Evolutionary conservation across 2,113 vertebrate genomes (phyloP), one percentile per base, ranked within the genome.

Genomic region (Gavialis gangeticus): DNA sequence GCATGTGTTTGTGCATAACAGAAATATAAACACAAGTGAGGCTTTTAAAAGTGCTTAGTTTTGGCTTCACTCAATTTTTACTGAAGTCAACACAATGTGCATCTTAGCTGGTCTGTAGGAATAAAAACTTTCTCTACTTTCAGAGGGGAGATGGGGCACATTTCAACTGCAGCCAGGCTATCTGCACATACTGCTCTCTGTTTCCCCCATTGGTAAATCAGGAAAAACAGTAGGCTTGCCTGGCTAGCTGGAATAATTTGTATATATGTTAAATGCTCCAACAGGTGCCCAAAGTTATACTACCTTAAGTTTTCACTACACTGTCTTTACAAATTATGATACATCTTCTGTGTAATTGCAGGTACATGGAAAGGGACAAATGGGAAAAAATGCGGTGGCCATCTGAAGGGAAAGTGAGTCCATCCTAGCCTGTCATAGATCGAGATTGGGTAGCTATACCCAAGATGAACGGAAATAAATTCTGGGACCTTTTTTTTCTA

Each of bases 121-220:
- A 71, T 22, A 24, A 34, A 22, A 71, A 5, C 11, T 37, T 21
- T 71, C 46, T 37, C 22, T 21, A 24, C 67, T 6, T 12, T 46
- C 69, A 37, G 12, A 21, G 24, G 75, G 84, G 84, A 82, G 1
- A 12, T 71, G 16, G 2, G 12, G 2, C 24, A 37, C 77, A 37
- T 75, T 64, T 10, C 12, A 13, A 59, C 2, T 64, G 5, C 46
- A 64, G 9, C 54, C 21, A 76, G 73, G 14, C 56, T 46, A 80
- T 22, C 3, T 17, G 59, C 16, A 46, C 12, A 28, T 16, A 89
- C 10, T 24, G 34, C 12, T 5, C 16, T 58, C 64, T 0, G 0
- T 10, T 71, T 71, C 12, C 88, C 12, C 19, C 58, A 66, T 71
- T 57, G 67, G 18, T 12, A 19, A 5, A 27, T 15, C 66, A 54